Percentiles rank a stretch among this genome's conserved stretches.
Evolutionary conservation across 2,888 invertebrate genomes (phyloP).

Genomic region (Cyclophora albipunctata): DNA sequence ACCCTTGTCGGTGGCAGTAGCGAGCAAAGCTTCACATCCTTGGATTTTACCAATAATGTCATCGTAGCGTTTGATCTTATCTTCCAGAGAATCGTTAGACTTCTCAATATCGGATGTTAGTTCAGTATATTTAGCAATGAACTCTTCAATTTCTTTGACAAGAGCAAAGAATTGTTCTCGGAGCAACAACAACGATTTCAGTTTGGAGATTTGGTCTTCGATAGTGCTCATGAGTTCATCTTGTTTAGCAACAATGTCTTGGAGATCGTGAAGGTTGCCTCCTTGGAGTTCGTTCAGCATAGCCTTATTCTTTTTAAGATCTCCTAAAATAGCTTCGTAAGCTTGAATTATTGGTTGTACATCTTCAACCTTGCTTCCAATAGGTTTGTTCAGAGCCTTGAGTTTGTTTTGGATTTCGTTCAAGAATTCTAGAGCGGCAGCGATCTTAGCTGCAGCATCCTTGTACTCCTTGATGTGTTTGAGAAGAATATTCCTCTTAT

Average conservation of each 20-base stretch:
- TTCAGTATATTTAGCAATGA: slow-evolving; percentile 90
- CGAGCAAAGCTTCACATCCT: slow-evolving; percentile 90
- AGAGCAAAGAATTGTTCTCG: slow-evolving; percentile 92
- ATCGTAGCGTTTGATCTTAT: slow-evolving; percentile 91
- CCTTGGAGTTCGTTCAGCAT: slow-evolving; percentile 86
- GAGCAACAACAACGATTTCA: slow-evolving; percentile 84
- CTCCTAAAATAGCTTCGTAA: slow-evolving; percentile 85
- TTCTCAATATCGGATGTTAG: slow-evolving; percentile 90
- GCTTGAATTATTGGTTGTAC: slow-evolving; percentile 87
- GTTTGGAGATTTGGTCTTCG: slow-evolving; percentile 88
- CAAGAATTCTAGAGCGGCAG: slow-evolving; percentile 86
- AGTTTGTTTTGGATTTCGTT: slow-evolving; percentile 88
- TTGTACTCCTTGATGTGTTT: slow-evolving; percentile 88
- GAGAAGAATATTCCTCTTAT: slow-evolving; percentile 82
- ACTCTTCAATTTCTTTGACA: slow-evolving; percentile 90
- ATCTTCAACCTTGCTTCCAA: slow-evolving; percentile 91
- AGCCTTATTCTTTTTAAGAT: slow-evolving; percentile 84
- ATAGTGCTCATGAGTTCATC: slow-evolving; percentile 90
- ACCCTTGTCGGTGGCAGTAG: slow-evolving; percentile 92
- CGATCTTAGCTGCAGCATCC: slow-evolving; percentile 85
- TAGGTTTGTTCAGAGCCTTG: slow-evolving; percentile 87
- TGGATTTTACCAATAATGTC: slow-evolving; percentile 90
- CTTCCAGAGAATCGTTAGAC: slow-evolving; percentile 86
- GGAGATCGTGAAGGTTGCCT: slow-evolving; percentile 85
- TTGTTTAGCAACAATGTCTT: slow-evolving; percentile 86